Conservation (phyloP, 2,888 invertebrate genomes). For the Polydrusus tereticollis region DNA sequence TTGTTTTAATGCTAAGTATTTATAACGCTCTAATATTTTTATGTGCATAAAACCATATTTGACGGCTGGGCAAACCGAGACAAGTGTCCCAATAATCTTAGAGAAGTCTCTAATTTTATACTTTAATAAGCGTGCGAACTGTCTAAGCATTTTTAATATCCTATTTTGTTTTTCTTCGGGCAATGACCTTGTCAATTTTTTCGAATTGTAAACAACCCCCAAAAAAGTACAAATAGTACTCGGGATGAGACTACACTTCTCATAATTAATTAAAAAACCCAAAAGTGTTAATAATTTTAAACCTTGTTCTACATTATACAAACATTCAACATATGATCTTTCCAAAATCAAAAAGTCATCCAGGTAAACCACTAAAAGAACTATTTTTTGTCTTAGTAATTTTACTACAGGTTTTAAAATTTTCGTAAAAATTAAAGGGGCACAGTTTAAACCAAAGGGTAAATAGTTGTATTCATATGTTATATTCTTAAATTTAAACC, state of each 20-base stretch:
- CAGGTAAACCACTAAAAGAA: constrained; percentile 10
- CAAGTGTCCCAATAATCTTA: constrained; percentile 1
- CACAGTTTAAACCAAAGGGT: constrained; percentile 20
- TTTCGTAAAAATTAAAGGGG: constrained; percentile 25
- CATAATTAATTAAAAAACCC: constrained; percentile 19
- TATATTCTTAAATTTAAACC: neutral
- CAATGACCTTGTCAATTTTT: neutral
- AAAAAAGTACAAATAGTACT: constrained; percentile 1
- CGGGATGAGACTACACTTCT: neutral
- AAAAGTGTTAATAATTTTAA: neutral
- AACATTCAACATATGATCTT: neutral
- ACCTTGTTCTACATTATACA: neutral
- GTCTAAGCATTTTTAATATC: neutral
- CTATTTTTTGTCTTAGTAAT: neutral
- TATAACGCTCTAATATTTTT: constrained; percentile 10
- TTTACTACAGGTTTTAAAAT: constrained; percentile 21
- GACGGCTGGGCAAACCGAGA: neutral
- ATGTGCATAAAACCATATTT: constrained; percentile 16
- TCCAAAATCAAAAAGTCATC: constrained; percentile 21
- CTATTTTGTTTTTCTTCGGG: constrained; percentile 9
- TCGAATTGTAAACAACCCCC: constrained; percentile 6
- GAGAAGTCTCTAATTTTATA: constrained; percentile 18
- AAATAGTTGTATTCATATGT: constrained; percentile 15
- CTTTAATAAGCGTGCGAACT: neutral
- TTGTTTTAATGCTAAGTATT: neutral